These are phyloP conservation scores for Globia sparganii DNA, from an alignment of 2,888 invertebrate species.

Conservation along the genomic window DNA sequence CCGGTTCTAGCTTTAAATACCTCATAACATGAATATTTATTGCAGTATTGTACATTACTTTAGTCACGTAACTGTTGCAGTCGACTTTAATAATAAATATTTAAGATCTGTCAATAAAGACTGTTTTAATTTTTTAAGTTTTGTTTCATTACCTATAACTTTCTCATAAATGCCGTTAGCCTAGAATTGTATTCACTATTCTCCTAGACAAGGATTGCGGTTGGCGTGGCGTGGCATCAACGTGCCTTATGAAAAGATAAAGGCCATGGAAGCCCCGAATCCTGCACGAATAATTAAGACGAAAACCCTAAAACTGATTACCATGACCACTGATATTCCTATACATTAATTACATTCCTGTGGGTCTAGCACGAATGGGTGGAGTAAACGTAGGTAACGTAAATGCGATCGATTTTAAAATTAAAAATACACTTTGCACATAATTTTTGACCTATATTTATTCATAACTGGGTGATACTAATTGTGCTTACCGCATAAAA, in stretches of 20 bases:
- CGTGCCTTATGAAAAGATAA: background rate
- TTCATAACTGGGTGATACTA: background rate
- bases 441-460: background rate
- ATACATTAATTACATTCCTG: too few species aligned
- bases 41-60: constrained; percentile 78
- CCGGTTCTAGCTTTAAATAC: constrained; percentile 67
- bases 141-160: constrained; percentile 59
- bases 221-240: background rate
- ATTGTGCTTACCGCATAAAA: background rate
- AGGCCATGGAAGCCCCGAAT: background rate
- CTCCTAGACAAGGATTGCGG: background rate
- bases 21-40: constrained; percentile 78
- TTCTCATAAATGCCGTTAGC: constrained; percentile 4
- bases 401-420: background rate
- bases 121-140: constrained; percentile 76
- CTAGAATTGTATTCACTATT: background rate
- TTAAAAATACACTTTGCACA: background rate
- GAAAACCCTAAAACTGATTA: background rate
- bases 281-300: background rate
- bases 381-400: background rate
- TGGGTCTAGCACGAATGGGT: background rate
- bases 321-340: background rate
- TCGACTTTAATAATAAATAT: constrained; percentile 73
- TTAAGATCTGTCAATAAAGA: constrained; percentile 86
- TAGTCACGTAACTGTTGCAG: constrained; percentile 68